Conservation (phyloP, 1,140 invertebrate species). For the Brachionus sp. region DNA sequence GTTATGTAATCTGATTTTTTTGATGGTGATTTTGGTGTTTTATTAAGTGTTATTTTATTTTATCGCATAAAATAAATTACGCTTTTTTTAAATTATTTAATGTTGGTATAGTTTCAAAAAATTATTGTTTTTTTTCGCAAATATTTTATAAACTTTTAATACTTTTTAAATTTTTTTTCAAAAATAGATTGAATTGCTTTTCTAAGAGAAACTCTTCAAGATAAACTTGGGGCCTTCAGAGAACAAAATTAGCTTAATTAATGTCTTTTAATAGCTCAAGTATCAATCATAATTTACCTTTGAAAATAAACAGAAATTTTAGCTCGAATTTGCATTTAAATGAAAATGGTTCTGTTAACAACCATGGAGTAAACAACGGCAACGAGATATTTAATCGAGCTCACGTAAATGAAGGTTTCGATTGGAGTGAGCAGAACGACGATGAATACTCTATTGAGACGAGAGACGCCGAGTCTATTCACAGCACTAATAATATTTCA, state of each 20-base stretch:
- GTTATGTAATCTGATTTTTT: neutral
- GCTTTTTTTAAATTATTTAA: neutral
- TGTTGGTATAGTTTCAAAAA: neutral
- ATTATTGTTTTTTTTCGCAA: neutral
- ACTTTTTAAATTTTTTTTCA: neutral
- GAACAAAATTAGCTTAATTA: neutral
- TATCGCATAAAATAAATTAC: neutral
- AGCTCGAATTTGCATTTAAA: neutral
- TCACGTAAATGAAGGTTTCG: neutral
- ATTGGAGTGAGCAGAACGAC: neutral
- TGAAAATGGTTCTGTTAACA: neutral
- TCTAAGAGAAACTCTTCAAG: neutral
- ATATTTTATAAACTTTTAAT: neutral
- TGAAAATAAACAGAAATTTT: conserved; percentile 24
- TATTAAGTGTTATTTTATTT: neutral
- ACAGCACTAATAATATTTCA: conserved; percentile 9
- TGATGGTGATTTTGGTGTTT: neutral
- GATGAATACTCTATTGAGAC: conserved; percentile 12
- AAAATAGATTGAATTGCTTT: neutral
- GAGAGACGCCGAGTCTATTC: conserved; percentile 42
- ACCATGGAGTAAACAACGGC: neutral
- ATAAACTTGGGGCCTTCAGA: neutral
- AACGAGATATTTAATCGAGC: neutral
- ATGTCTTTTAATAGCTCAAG: conserved; percentile 7
- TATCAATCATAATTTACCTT: conserved; percentile 34